These are phyloP conservation scores for Scomber japonicus DNA, from an alignment of 2,113 vertebrate genomes.

Conservation along the genomic window DNA sequence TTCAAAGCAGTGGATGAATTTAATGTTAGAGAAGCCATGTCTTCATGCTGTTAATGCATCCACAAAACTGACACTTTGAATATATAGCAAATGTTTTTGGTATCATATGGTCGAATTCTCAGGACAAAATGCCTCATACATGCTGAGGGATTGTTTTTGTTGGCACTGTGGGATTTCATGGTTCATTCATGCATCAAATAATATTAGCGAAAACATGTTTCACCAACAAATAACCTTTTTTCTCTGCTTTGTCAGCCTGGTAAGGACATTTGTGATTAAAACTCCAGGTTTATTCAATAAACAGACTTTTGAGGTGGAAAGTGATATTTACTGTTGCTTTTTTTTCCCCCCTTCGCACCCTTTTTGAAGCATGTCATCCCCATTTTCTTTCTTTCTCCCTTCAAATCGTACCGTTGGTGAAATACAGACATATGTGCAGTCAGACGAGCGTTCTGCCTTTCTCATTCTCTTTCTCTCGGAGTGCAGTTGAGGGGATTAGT, in stretches of 20 bases:
- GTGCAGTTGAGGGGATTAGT: constrained; percentile 79
- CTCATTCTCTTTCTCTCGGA: constrained; percentile 67
- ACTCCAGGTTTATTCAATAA: constrained; percentile 49
- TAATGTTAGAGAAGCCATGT: constrained; percentile 49
- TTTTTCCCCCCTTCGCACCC: not conserved
- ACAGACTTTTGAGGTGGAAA: constrained; percentile 37
- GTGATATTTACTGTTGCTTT: constrained; percentile 55
- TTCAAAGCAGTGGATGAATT: constrained; percentile 54
- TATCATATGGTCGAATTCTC: constrained; percentile 31
- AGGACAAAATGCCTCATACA: constrained; percentile 22
- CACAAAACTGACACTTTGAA: constrained; percentile 24
- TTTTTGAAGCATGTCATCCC: constrained; percentile 48
- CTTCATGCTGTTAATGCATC: constrained; percentile 34
- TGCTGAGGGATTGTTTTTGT: constrained; percentile 26
- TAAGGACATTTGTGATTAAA: constrained; percentile 34
- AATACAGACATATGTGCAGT: constrained; percentile 75
- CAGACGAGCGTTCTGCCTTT: constrained; percentile 56
- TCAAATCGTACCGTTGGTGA: constrained; percentile 55
- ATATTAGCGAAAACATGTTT: constrained; percentile 49
- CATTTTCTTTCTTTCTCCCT: constrained; percentile 20
- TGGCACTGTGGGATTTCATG: constrained; percentile 38
- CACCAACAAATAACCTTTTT: constrained; percentile 57
- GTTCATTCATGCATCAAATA: constrained; percentile 58
- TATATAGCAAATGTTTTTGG: constrained; percentile 17
- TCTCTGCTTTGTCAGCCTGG: constrained; percentile 12